A percentile compares a stretch with the other conserved stretches of the same genome.
Conservation (phyloP, 2,113 vertebrate genomes). For the Caloenas nicobarica region DNA sequence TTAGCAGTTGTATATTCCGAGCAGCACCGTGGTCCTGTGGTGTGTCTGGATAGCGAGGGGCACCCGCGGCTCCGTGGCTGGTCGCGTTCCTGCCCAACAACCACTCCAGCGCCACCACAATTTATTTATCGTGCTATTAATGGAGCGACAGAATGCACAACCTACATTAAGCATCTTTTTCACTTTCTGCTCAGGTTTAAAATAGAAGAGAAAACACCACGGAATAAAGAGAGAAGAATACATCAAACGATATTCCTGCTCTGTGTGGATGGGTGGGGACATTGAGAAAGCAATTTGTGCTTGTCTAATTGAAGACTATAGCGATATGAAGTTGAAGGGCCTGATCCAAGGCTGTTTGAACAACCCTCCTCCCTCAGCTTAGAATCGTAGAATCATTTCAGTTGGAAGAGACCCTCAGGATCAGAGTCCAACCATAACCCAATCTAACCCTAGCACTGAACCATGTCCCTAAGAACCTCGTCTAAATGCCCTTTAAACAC, state of each 20-base stretch:
- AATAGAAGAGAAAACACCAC: neutral
- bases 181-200: neutral
- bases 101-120: neutral
- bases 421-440: too few species aligned
- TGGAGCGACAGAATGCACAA: neutral
- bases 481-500: too few species aligned
- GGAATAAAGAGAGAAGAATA: accelerated
- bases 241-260: accelerated
- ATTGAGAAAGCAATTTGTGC: neutral
- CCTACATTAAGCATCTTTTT: neutral
- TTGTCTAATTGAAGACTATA: neutral
- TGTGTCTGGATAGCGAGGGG: neutral
- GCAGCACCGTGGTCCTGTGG: neutral
- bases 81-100: neutral
- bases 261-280: accelerated
- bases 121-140: neutral
- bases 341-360: neutral
- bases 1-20: neutral
- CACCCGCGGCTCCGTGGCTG: neutral
- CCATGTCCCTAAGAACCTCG: too few species aligned
- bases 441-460: too few species aligned
- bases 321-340: neutral
- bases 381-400: too few species aligned
- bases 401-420: too few species aligned
- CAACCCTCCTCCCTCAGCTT: too few species aligned